Percentiles rank a stretch among this genome's conserved stretches.
Conservation (phyloP, 1,140 invertebrate species). For the Polypedilum vanderplanki region DNA sequence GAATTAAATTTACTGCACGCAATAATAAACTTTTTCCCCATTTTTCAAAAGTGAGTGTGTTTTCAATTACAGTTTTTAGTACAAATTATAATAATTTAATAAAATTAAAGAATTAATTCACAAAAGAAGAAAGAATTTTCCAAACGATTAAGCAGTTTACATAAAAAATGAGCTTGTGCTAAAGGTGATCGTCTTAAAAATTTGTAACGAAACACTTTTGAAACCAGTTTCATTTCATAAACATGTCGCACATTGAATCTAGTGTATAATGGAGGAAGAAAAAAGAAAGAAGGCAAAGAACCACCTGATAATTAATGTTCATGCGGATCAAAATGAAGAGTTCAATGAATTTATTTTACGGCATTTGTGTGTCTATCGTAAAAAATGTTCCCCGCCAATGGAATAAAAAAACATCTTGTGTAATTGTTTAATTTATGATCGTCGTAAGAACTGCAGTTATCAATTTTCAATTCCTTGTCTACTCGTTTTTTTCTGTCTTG, state of each 20-base stretch:
- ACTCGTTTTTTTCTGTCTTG: not conserved
- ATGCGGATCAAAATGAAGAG: not conserved
- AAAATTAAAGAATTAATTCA: too few relatives aligned
- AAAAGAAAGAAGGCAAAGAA: not conserved
- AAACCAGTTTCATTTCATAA: not conserved
- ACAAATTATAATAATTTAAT: too few relatives aligned
- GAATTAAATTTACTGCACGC: too few relatives aligned
- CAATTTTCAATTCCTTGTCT: not conserved
- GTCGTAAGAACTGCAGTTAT: not conserved
- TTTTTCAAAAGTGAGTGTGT: too few relatives aligned
- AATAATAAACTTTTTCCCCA: too few relatives aligned
- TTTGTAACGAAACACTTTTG: not conserved
- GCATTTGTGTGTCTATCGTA: slow-evolving; percentile 16
- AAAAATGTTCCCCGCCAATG: not conserved
- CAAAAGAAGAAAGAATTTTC: not conserved
- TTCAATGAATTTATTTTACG: slow-evolving; percentile 6
- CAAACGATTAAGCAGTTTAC: not conserved
- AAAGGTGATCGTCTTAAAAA: not conserved
- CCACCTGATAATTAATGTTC: slow-evolving; percentile 12
- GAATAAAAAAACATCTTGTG: not conserved
- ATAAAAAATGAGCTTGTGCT: not conserved
- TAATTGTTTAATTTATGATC: slow-evolving; percentile 8
- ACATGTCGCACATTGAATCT: not conserved
- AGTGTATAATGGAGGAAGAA: not conserved
- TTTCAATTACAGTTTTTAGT: too few relatives aligned